Evolutionary conservation across 2,113 vertebrate species (phyloP).

Genomic region (Leucopternis melanops): DNA sequence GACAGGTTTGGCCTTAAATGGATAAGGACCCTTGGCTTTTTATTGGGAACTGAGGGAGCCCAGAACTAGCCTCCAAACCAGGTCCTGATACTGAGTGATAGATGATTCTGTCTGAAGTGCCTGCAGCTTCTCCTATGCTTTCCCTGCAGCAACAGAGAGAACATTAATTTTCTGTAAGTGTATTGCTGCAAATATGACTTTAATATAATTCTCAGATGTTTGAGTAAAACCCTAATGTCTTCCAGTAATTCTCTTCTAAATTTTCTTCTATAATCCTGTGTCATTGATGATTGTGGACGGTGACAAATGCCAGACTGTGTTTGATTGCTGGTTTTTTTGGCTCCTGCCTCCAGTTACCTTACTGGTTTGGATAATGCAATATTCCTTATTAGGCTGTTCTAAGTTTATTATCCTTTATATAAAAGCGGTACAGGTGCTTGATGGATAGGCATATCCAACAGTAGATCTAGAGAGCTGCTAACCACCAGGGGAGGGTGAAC

Average conservation of each 20-base stretch:
- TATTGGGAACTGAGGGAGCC: neutral
- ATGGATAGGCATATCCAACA: neutral
- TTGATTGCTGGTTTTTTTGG: neutral
- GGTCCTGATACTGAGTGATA: constrained; percentile 25
- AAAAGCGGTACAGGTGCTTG: neutral
- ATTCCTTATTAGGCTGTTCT: constrained; percentile 25
- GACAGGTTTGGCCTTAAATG: constrained; percentile 1
- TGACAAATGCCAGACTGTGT: constrained; percentile 17
- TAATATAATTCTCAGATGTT: constrained; percentile 63
- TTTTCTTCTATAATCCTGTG: constrained; percentile 33
- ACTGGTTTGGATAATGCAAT: constrained; percentile 31
- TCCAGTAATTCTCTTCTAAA: constrained; percentile 34
- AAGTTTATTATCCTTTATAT: constrained; percentile 15
- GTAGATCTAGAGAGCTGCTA: neutral
- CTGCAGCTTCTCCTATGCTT: constrained; percentile 25
- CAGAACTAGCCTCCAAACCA: constrained; percentile 11
- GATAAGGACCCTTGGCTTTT: constrained; percentile 6
- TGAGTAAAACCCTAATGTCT: constrained; percentile 53
- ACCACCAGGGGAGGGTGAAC: neutral
- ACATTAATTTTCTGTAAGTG: constrained; percentile 67
- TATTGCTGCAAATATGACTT: constrained; percentile 57
- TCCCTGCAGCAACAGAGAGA: neutral
- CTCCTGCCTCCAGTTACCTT: constrained; percentile 17
- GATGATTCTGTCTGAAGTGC: constrained; percentile 26
- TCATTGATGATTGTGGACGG: constrained; percentile 12